phyloP scores from a whole-genome alignment of 2,113 vertebrate genomes.

The Motacilla alba region DNA sequence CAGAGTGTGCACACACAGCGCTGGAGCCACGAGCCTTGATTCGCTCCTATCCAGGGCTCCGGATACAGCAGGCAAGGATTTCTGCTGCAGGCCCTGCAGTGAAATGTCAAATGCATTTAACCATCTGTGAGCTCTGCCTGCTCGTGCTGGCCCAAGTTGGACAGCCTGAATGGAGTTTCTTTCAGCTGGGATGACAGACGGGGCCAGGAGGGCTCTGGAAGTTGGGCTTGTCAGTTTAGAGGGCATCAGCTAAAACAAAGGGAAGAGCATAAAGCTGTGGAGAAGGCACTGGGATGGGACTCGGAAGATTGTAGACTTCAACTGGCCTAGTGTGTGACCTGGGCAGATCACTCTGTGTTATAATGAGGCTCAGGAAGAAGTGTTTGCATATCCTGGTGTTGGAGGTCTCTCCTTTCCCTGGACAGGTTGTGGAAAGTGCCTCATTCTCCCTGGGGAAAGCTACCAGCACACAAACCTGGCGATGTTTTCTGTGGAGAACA shows the following conservation, averaged over 20 bases:
- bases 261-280: neutral
- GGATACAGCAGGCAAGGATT: constrained; percentile 46
- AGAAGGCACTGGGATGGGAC: neutral
- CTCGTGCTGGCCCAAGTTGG: constrained; percentile 4
- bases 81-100: constrained; percentile 56
- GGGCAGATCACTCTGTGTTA: accelerated
- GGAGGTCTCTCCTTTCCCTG: neutral
- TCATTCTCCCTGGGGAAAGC: neutral
- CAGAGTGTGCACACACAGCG: constrained; percentile 49
- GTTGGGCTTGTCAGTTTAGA: neutral
- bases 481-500: neutral
- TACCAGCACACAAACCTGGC: neutral
- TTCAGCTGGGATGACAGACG: constrained; percentile 46
- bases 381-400: neutral
- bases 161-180: constrained; percentile 21
- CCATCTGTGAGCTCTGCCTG: constrained; percentile 50
- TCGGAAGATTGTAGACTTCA: accelerated
- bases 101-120: constrained; percentile 62
- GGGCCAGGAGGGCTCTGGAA: constrained; percentile 41
- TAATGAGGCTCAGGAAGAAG: neutral
- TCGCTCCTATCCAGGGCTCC: constrained; percentile 37
- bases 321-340: neutral
- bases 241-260: neutral
- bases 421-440: accelerated
- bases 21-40: constrained; percentile 56